These are phyloP conservation scores for Pantherophis vulpinus DNA, from an alignment of 2,797 vertebrate species.

Conservation along the genomic window DNA sequence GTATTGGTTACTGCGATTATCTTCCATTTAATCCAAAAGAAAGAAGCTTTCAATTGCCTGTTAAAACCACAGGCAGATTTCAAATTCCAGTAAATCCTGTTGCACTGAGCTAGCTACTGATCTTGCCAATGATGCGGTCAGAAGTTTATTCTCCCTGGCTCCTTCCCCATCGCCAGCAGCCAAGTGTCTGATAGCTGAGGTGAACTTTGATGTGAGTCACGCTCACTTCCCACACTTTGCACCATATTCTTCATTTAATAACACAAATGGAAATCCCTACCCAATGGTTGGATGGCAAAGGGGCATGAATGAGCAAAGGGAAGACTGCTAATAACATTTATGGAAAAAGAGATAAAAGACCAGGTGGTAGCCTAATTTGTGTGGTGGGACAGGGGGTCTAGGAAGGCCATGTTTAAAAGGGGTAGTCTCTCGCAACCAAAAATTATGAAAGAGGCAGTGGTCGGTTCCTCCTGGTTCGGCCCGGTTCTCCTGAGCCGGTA, in stretches of 20 bases:
- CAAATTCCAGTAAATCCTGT: slow-evolving; percentile 40
- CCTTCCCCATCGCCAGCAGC: not conserved
- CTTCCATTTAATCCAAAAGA: slow-evolving; percentile 12
- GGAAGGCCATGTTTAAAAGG: not conserved
- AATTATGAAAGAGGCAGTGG: not conserved
- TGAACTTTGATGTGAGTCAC: slow-evolving; percentile 33
- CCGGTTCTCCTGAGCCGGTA: too few species aligned
- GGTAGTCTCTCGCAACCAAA: not conserved
- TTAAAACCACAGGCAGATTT: slow-evolving; percentile 34
- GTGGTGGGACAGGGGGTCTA: not conserved
- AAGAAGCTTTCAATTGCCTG: slow-evolving; percentile 26
- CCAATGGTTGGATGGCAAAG: not conserved
- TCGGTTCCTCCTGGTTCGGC: too few species aligned
- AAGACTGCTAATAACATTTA: not conserved
- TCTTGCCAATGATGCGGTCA: slow-evolving; percentile 14
- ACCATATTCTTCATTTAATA: slow-evolving; percentile 11
- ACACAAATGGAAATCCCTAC: not conserved
- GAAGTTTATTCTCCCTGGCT: slow-evolving; percentile 12
- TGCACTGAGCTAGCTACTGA: slow-evolving; percentile 28
- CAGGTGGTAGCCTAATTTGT: not conserved
- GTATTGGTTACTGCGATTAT: slow-evolving; percentile 22
- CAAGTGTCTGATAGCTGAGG: slow-evolving; percentile 18
- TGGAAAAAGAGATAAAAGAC: not conserved
- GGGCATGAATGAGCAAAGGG: not conserved
- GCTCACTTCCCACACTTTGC: not conserved